Conservation (phyloP, 2,797 vertebrate species). For the Bovichtus diacanthus region DNA sequence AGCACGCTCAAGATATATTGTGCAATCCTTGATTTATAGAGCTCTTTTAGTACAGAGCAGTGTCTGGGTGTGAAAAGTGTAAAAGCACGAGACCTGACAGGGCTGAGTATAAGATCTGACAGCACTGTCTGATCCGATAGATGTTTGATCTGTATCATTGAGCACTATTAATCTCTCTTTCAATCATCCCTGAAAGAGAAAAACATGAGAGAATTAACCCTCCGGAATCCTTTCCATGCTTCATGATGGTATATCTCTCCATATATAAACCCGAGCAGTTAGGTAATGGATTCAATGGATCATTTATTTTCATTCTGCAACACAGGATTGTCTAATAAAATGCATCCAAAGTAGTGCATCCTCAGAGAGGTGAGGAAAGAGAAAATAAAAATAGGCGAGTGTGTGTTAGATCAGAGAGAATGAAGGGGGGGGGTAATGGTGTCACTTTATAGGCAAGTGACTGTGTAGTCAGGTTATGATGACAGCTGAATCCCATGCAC, state of each 20-base stretch:
- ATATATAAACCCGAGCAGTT: slow-evolving; percentile 5
- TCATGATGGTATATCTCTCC: slow-evolving; percentile 1
- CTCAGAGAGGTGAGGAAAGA: neutral
- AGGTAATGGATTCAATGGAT: neutral
- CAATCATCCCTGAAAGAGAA: slow-evolving; percentile 16
- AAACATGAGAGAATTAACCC: slow-evolving; percentile 19
- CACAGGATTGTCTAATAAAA: too few species aligned
- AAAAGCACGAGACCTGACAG: neutral
- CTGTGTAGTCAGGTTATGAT: slow-evolving; percentile 3
- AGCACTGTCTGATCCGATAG: neutral
- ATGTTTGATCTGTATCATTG: slow-evolving; percentile 41
- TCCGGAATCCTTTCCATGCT: neutral
- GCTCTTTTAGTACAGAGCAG: neutral
- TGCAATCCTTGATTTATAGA: neutral
- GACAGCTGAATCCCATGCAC: neutral
- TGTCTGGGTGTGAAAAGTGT: neutral
- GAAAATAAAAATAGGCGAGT: neutral
- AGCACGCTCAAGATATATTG: neutral
- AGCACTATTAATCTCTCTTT: slow-evolving; percentile 28
- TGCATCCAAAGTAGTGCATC: too few species aligned
- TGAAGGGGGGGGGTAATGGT: neutral
- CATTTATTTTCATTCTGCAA: too few species aligned
- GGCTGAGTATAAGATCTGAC: slow-evolving; percentile 40
- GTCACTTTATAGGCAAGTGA: neutral
- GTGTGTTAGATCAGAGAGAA: neutral